Percentiles rank a stretch among this genome's conserved stretches.
Conservation (phyloP, 2,797 vertebrate genomes). For the Microctenopoma stevenorrisi region DNA sequence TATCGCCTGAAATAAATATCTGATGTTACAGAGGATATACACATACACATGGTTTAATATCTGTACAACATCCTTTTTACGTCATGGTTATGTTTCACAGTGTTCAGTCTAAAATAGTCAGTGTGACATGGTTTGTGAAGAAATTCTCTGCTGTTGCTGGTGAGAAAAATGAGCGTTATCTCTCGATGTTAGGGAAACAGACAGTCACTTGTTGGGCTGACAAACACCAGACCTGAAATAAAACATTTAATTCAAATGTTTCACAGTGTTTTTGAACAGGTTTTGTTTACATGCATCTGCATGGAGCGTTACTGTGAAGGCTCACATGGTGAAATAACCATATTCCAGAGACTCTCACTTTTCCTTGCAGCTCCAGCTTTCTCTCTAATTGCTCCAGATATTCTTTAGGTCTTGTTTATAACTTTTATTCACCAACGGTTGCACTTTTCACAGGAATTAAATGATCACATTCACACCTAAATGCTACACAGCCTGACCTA, state of each 20-base stretch:
- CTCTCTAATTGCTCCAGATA: too few species aligned
- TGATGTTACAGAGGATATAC: slow-evolving; percentile 16
- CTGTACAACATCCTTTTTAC: slow-evolving; percentile 3
- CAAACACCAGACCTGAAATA: slow-evolving; percentile 4
- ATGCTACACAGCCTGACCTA: too few species aligned
- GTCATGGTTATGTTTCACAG: slow-evolving; percentile 42
- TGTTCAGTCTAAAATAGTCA: slow-evolving; percentile 30
- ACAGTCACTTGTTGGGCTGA: slow-evolving; percentile 4
- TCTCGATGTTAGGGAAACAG: slow-evolving; percentile 2
- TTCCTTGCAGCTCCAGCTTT: too few species aligned
- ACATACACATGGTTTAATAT: slow-evolving; percentile 20
- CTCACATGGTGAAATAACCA: too few species aligned
- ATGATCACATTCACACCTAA: too few species aligned
- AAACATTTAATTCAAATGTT: neutral
- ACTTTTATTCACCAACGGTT: too few species aligned
- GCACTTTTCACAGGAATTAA: too few species aligned
- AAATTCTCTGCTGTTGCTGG: slow-evolving; percentile 6
- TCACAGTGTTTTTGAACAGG: neutral
- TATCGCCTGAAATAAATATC: slow-evolving; percentile 38
- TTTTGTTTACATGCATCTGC: neutral
- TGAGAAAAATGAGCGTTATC: neutral
- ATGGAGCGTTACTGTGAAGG: neutral
- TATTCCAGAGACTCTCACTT: too few species aligned
- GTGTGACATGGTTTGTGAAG: neutral
- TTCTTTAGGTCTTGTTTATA: too few species aligned